These are phyloP conservation scores for Ophioninae sp. DNA, from an alignment of 2,888 invertebrate species.

Conservation along the genomic window DNA sequence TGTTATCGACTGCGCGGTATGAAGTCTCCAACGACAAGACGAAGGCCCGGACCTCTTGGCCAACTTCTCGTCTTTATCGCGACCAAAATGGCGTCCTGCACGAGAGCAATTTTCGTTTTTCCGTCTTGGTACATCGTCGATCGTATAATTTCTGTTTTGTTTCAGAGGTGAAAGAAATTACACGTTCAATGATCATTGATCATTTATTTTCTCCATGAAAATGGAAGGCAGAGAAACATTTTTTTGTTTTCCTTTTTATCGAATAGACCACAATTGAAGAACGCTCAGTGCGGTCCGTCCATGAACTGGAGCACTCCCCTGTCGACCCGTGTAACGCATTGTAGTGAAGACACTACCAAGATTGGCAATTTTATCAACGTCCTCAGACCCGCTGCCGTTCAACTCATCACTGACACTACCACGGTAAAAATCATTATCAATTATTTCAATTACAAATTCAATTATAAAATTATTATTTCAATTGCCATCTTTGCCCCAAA, in stretches of 20 bases:
- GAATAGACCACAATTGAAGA: slow-evolving; percentile 67
- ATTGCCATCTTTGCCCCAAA: no score
- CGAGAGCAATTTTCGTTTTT: slow-evolving; percentile 70
- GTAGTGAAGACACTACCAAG: slow-evolving; percentile 67
- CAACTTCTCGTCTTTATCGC: slow-evolving; percentile 72
- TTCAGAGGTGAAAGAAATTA: slow-evolving; percentile 67
- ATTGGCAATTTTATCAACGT: slow-evolving; percentile 71
- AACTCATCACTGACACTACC: slow-evolving; percentile 75
- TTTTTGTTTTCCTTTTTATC: slow-evolving; percentile 1
- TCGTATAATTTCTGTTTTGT: slow-evolving; percentile 69
- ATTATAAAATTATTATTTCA: no score
- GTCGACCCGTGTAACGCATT: slow-evolving; percentile 63
- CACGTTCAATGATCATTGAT: no score
- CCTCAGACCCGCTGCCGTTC: slow-evolving; percentile 73
- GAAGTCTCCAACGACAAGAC: slow-evolving; percentile 66
- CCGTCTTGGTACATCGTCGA: slow-evolving; percentile 73
- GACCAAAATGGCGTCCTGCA: slow-evolving; percentile 69
- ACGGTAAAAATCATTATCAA: slow-evolving; percentile 63
- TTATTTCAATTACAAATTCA: slow-evolving; percentile 2
- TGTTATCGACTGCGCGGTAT: slow-evolving; percentile 68
- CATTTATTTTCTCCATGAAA: not conserved
- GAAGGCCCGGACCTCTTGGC: slow-evolving; percentile 73
- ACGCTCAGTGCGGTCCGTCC: slow-evolving; percentile 68
- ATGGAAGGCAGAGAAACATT: not conserved
- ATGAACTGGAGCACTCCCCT: slow-evolving; percentile 66